Conservation (phyloP, 2,888 invertebrate species). For the Lasius fuliginosus region DNA sequence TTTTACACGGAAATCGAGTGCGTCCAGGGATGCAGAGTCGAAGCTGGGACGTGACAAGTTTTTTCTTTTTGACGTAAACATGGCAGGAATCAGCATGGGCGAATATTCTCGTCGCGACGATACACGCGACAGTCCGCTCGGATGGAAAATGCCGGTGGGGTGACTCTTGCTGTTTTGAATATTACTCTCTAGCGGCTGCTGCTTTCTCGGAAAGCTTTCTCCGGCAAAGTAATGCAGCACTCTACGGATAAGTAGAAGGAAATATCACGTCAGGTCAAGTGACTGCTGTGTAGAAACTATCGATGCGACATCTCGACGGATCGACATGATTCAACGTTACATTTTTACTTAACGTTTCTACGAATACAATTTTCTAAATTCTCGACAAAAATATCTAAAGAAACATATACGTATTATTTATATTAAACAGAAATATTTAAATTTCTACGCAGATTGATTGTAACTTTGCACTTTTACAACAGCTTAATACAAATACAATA, state of each 20-base stretch:
- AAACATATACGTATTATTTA: not conserved
- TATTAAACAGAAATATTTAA: not conserved
- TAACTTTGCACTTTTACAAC: not conserved
- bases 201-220: conserved; percentile 6
- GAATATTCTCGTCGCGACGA: conserved; percentile 53
- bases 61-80: conserved; percentile 60
- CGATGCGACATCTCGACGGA: not conserved
- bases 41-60: conserved; percentile 66
- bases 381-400: not conserved
- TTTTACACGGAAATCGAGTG: conserved; percentile 74
- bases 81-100: conserved; percentile 55
- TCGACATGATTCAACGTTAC: not conserved
- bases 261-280: conserved; percentile 1
- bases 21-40: conserved; percentile 55
- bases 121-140: conserved; percentile 41
- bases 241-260: conserved; percentile 9
- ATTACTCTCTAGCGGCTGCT: conserved; percentile 38
- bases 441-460: not conserved
- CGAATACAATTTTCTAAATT: conserved; percentile 14
- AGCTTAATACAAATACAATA: not conserved
- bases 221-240: not conserved
- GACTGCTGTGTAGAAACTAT: not conserved
- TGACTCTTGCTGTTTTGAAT: conserved; percentile 58
- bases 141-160: conserved; percentile 65
- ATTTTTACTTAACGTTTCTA: not conserved